Percentiles rank a stretch among this genome's conserved stretches.
Evolutionary conservation across 2,113 vertebrate genomes (phyloP).

Genomic region (Suricata suricatta): DNA sequence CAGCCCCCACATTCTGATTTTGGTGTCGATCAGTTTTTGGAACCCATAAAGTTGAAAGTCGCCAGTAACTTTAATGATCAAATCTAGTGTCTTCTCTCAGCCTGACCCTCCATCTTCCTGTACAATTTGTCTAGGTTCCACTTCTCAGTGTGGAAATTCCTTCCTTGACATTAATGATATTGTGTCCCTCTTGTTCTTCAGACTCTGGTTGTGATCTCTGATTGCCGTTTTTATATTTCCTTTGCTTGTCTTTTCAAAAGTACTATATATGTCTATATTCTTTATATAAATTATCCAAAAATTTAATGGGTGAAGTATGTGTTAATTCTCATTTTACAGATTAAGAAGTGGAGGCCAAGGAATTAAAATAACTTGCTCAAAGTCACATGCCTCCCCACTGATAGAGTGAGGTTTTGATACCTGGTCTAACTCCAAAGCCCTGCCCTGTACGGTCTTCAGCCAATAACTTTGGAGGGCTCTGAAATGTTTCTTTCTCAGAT

Average conservation of each 20-base stretch:
- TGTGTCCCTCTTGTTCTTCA: neutral
- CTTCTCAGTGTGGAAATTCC: neutral
- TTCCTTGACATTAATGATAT: neutral
- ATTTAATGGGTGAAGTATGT: neutral
- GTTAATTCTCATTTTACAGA: constrained; percentile 8
- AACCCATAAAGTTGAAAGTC: neutral
- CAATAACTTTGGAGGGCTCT: constrained; percentile 67
- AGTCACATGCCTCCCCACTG: neutral
- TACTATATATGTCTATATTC: neutral
- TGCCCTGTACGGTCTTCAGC: neutral
- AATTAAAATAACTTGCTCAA: neutral
- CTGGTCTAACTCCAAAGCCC: neutral
- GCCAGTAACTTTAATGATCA: neutral
- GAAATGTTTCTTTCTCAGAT: constrained; percentile 78
- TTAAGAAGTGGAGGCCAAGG: neutral
- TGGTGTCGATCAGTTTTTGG: neutral
- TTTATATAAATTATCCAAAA: neutral
- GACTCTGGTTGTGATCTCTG: neutral
- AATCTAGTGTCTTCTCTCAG: neutral
- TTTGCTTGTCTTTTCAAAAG: constrained; percentile 7
- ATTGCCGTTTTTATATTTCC: neutral
- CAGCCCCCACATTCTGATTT: neutral
- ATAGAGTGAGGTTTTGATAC: neutral
- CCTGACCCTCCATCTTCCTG: neutral
- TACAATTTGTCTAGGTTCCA: neutral